Percentiles rank a stretch among this genome's conserved stretches.
Conservation (phyloP, 2,888 invertebrate genomes). For the Anthoptus insignis region DNA sequence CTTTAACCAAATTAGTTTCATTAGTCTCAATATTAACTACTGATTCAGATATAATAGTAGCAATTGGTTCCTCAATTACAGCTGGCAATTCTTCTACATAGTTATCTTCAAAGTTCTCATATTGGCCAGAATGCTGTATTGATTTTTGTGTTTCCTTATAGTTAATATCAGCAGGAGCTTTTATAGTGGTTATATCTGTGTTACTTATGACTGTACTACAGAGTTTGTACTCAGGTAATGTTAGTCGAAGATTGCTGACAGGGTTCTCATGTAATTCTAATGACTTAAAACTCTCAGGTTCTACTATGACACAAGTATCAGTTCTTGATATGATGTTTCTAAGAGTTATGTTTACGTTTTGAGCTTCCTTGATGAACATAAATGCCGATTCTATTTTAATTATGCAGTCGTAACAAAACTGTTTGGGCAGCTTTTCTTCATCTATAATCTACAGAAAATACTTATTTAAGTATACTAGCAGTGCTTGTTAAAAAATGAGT, state of each 20-base stretch:
- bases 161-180: slow-evolving; percentile 40
- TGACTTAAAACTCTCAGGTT: slow-evolving; percentile 55
- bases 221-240: slow-evolving; percentile 67
- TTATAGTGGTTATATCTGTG: slow-evolving; percentile 45
- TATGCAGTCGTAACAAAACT: slow-evolving; percentile 81
- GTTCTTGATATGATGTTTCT: slow-evolving; percentile 67
- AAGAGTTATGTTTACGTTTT: slow-evolving; percentile 68
- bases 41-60: not conserved
- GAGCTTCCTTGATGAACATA: slow-evolving; percentile 77
- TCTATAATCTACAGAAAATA: slow-evolving; percentile 60
- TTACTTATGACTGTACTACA: slow-evolving; percentile 55
- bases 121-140: slow-evolving; percentile 37
- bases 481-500: too few relatives aligned
- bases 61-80: too few relatives aligned
- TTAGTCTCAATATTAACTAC: not conserved
- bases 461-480: too few relatives aligned
- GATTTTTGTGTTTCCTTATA: too few relatives aligned
- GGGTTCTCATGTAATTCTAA: slow-evolving; percentile 42
- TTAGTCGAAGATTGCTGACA: slow-evolving; percentile 56
- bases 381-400: slow-evolving; percentile 81
- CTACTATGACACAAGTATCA: slow-evolving; percentile 66
- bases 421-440: slow-evolving; percentile 78
- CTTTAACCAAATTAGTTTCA: not conserved
- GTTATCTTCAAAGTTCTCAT: slow-evolving; percentile 7
- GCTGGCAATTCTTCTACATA: slow-evolving; percentile 24